Conservation (phyloP, 2,888 invertebrate species). For the Cybosia mesomella region DNA sequence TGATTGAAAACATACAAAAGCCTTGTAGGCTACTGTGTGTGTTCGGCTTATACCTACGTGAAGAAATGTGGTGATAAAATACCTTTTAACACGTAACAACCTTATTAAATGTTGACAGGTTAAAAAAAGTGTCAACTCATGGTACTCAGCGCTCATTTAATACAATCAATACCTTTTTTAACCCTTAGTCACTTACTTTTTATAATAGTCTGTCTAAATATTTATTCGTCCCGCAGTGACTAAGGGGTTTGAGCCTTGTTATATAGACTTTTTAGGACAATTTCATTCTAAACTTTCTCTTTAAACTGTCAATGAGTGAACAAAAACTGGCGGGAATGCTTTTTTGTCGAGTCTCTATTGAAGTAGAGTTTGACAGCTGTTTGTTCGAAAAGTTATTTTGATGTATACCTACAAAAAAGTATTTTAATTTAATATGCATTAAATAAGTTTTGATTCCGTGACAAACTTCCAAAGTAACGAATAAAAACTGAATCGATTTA, state of each 20-base stretch:
- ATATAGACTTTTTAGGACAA: slow-evolving; percentile 51
- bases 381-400: slow-evolving; percentile 2
- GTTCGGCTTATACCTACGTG: background rate
- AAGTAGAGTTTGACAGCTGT: slow-evolving; percentile 21
- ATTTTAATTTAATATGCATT: slow-evolving; percentile 6
- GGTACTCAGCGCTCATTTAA: slow-evolving; percentile 31
- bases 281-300: slow-evolving; percentile 51
- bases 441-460: slow-evolving; percentile 15
- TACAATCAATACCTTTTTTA: slow-evolving; percentile 48
- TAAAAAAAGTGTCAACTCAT: slow-evolving; percentile 21
- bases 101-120: slow-evolving; percentile 18
- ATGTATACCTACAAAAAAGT: background rate
- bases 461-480: slow-evolving; percentile 9
- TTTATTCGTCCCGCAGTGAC: slow-evolving; percentile 62
- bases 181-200: slow-evolving; percentile 16
- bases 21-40: slow-evolving; percentile 10
- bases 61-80: slow-evolving; percentile 3
- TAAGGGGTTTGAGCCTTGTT: slow-evolving; percentile 60
- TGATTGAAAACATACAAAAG: slow-evolving; percentile 21
- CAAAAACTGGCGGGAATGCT: slow-evolving; percentile 40
- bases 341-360: slow-evolving; percentile 34
- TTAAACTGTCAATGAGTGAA: slow-evolving; percentile 45
- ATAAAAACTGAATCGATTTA: slow-evolving; percentile 12
- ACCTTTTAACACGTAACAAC: slow-evolving; percentile 17
- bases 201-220: slow-evolving; percentile 67